A percentile compares a stretch with the other conserved stretches of the same genome.
These are phyloP conservation scores for Maconellicoccus hirsutus DNA, from an alignment of 1,140 invertebrate species.

Conservation along the genomic window DNA sequence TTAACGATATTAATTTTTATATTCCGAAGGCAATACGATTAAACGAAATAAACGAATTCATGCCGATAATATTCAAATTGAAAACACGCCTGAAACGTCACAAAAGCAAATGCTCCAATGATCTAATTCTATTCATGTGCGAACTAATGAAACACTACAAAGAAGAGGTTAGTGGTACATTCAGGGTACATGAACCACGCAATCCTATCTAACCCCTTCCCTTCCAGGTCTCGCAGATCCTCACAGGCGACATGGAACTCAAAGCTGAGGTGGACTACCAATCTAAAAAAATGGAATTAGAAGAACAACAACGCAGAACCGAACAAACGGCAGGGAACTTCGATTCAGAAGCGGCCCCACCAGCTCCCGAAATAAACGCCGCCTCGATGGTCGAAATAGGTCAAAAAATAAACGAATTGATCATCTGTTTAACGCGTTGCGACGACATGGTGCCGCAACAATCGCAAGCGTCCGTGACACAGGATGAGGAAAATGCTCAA, in stretches of 20 bases:
- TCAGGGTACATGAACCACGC: background rate
- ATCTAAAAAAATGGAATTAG: background rate
- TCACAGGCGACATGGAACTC: background rate
- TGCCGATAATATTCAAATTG: conserved; percentile 45
- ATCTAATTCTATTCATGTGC: conserved; percentile 37
- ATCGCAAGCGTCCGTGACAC: no score
- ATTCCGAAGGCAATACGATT: background rate
- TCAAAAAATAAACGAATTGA: background rate
- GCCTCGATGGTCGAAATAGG: background rate
- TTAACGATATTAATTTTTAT: background rate
- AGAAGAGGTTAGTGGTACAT: conserved; percentile 35
- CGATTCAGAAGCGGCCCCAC: background rate
- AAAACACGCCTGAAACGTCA: conserved; percentile 38
- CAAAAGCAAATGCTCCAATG: conserved; percentile 34
- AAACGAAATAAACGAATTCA: conserved; percentile 38
- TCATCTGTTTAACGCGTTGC: background rate
- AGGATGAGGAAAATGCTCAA: no score
- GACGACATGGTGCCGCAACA: background rate
- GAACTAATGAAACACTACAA: conserved; percentile 45
- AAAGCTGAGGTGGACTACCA: background rate
- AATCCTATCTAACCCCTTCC: background rate
- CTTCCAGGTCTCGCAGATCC: background rate
- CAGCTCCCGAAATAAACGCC: background rate
- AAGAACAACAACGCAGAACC: background rate
- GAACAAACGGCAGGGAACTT: background rate